Evolutionary conservation across 2,113 vertebrate species (phyloP).

Genomic region (Salvelinus namaycush): DNA sequence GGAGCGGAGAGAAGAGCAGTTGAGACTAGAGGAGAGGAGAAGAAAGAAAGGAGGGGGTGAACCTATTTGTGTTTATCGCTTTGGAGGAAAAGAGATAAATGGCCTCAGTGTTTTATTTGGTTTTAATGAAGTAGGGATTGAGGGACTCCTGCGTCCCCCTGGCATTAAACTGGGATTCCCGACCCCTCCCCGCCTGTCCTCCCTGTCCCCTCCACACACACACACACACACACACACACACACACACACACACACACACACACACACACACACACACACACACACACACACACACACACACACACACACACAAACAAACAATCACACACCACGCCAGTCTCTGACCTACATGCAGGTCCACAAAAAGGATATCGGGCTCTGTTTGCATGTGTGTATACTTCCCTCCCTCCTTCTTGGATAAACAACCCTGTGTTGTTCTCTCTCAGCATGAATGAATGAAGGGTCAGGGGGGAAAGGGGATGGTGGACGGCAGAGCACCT

Average conservation of each 20-base stretch:
- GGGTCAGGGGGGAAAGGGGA: too few relatives aligned
- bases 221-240: slow-evolving; percentile 9
- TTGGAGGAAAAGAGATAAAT: slow-evolving; percentile 75
- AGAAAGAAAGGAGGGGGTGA: slow-evolving; percentile 23
- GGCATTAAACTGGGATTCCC: slow-evolving; percentile 47
- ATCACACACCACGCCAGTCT: slow-evolving; percentile 43
- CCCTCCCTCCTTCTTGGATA: background rate
- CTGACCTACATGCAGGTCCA: slow-evolving; percentile 71
- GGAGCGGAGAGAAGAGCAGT: too few relatives aligned
- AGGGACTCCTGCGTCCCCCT: slow-evolving; percentile 67
- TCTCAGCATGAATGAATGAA: slow-evolving; percentile 5
- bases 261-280: too few relatives aligned
- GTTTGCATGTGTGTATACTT: background rate
- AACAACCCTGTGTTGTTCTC: slow-evolving; percentile 8
- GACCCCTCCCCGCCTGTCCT: slow-evolving; percentile 32
- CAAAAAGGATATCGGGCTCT: slow-evolving; percentile 53
- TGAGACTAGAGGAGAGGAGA: background rate
- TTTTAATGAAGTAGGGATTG: slow-evolving; percentile 80
- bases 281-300: too few relatives aligned
- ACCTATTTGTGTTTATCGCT: slow-evolving; percentile 77
- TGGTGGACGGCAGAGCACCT: background rate
- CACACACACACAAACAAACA: slow-evolving; percentile 5
- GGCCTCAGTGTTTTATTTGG: slow-evolving; percentile 76
- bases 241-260: slow-evolving; percentile 17
- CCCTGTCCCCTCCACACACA: slow-evolving; percentile 7